A percentile compares a stretch with the other conserved stretches of the same genome.
Conservation (phyloP, 2,797 vertebrate species). For the Emys orbicularis region DNA sequence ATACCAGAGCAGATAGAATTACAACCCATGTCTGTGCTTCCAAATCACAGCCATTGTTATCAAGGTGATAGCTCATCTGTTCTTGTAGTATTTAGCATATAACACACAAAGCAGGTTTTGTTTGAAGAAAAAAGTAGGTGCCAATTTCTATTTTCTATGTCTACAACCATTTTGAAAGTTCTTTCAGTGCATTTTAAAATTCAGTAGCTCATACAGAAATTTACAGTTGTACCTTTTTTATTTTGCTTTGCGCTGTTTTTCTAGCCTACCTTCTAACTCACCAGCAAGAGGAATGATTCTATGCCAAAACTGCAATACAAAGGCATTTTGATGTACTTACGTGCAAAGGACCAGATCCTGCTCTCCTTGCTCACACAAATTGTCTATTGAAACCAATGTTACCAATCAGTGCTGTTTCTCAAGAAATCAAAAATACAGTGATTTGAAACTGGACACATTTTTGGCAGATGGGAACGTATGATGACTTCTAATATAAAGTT, state of each 20-base stretch:
- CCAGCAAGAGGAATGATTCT: background rate
- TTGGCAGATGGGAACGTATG: background rate
- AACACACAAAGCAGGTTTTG: background rate
- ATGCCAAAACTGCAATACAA: background rate
- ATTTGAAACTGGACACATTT: background rate
- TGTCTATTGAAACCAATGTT: background rate
- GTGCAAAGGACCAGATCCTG: background rate
- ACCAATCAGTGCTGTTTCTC: background rate
- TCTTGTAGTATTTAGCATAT: slow-evolving; percentile 2
- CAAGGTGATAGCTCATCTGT: background rate
- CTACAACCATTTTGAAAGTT: background rate
- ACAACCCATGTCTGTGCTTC: background rate
- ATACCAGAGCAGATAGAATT: background rate
- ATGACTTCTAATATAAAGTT: background rate
- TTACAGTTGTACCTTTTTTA: background rate
- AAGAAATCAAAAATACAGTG: background rate
- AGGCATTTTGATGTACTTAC: background rate
- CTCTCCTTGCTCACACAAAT: background rate
- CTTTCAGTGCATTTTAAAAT: background rate
- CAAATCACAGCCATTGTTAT: background rate
- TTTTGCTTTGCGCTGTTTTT: background rate
- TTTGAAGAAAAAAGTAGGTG: slow-evolving; percentile 11
- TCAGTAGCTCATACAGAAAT: background rate
- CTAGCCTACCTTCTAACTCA: fast-evolving
- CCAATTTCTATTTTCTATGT: background rate